A percentile compares a stretch with the other conserved stretches of the same genome.
Evolutionary conservation across 2,113 vertebrate species (phyloP).

Genomic region (Pelecanoides urinatrix): DNA sequence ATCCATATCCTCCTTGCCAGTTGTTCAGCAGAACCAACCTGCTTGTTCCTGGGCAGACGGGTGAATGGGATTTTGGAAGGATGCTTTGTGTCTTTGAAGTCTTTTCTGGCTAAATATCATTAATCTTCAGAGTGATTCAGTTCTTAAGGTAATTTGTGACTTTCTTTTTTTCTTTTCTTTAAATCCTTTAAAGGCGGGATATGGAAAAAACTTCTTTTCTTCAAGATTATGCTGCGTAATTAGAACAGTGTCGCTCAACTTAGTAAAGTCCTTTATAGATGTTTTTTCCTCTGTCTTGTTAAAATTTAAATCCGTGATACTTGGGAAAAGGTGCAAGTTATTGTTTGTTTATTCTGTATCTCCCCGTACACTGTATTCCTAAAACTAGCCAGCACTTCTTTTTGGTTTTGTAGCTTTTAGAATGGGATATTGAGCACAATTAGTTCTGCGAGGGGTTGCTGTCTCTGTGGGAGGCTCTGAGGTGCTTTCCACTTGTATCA

Average conservation of each 20-base stretch:
- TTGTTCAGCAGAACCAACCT: constrained; percentile 17
- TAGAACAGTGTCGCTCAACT: constrained; percentile 54
- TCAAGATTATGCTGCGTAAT: constrained; percentile 53
- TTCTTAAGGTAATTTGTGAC: constrained; percentile 64
- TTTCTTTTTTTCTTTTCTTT: constrained; percentile 32
- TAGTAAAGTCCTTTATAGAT: constrained; percentile 21
- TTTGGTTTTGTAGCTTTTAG: neutral
- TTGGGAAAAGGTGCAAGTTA: constrained; percentile 36
- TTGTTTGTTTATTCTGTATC: neutral
- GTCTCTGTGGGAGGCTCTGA: neutral
- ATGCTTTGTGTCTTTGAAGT: constrained; percentile 50
- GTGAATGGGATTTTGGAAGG: constrained; percentile 32
- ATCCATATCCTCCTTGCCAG: neutral
- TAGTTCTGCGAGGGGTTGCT: neutral
- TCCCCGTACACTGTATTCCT: neutral
- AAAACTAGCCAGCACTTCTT: neutral
- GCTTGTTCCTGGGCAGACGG: neutral
- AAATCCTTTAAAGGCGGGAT: constrained; percentile 50
- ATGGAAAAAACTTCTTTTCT: constrained; percentile 59
- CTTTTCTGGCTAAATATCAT: constrained; percentile 34
- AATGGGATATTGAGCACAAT: neutral
- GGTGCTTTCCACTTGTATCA: neutral
- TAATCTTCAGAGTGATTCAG: constrained; percentile 29
- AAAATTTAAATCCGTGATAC: constrained; percentile 49
- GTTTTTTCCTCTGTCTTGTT: constrained; percentile 45